phyloP scores from a whole-genome alignment of 1,140 invertebrate genomes.

The Psilanteris sp. region DNA sequence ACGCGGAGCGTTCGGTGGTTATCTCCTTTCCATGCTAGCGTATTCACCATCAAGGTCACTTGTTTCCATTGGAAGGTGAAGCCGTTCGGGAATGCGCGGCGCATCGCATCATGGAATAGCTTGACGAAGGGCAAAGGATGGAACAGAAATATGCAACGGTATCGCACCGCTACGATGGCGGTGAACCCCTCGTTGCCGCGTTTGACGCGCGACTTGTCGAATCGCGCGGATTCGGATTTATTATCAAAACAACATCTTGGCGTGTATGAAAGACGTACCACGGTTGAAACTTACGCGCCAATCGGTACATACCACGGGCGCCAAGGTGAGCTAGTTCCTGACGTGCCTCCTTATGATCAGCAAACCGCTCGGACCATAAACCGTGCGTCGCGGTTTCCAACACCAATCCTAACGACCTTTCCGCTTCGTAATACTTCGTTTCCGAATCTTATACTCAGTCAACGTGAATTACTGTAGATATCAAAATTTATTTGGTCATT shows the following conservation, averaged over 20 bases:
- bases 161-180: conserved; percentile 5
- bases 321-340: conserved; percentile 75
- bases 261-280: conserved; percentile 41
- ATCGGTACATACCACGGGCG: conserved; percentile 75
- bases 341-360: conserved; percentile 22
- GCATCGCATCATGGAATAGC: conserved; percentile 14
- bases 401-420: conserved; percentile 1
- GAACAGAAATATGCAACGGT: conserved; percentile 30
- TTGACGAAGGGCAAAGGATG: conserved; percentile 14
- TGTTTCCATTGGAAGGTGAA: conserved; percentile 45
- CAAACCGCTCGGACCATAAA: conserved; percentile 16
- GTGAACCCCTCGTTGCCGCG: too few relatives aligned
- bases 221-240: conserved; percentile 51
- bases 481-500: too few relatives aligned
- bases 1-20: conserved; percentile 37
- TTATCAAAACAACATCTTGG: conserved; percentile 48
- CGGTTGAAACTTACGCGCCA: conserved; percentile 69
- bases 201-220: too few relatives aligned
- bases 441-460: too few relatives aligned
- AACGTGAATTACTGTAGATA: too few relatives aligned
- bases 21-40: conserved; percentile 52
- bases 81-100: conserved; percentile 26
- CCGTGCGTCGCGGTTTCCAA: conserved; percentile 17
- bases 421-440: neutral
- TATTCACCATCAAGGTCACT: conserved; percentile 47